Percentiles rank a stretch among this genome's conserved stretches.
Conservation (phyloP, 2,888 invertebrate species). For the Erpobdella octoculata region DNA sequence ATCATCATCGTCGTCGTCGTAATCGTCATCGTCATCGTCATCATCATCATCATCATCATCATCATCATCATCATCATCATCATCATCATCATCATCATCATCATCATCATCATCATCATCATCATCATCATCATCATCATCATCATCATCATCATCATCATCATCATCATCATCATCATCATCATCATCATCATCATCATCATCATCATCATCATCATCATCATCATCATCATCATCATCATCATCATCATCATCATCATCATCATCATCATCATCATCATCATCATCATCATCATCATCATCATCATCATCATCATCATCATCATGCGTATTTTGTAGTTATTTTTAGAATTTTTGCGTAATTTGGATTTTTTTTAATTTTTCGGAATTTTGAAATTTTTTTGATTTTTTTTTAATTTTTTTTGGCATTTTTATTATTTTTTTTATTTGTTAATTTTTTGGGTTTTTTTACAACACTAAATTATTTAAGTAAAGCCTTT, state of each 20-base stretch:
- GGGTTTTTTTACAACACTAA: too few relatives aligned
- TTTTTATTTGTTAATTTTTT: too few relatives aligned
- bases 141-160: slow-evolving; percentile 16
- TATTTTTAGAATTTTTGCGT: too few relatives aligned
- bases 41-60: neutral
- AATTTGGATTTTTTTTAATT: too few relatives aligned
- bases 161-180: slow-evolving; percentile 18
- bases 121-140: slow-evolving; percentile 16
- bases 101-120: slow-evolving; percentile 12
- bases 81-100: slow-evolving; percentile 4
- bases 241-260: slow-evolving; percentile 4
- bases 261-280: neutral
- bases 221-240: slow-evolving; percentile 23
- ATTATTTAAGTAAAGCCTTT: too few relatives aligned
- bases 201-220: slow-evolving; percentile 23
- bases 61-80: neutral
- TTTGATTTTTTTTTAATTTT: too few relatives aligned
- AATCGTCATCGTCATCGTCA: slow-evolving; percentile 9
- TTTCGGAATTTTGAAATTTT: too few relatives aligned
- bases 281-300: neutral
- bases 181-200: slow-evolving; percentile 25
- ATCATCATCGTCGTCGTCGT: slow-evolving; percentile 12
- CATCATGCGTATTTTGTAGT: too few relatives aligned
- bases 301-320: too few relatives aligned
- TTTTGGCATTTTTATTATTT: too few relatives aligned